Percentiles rank a stretch among this genome's conserved stretches.
These are phyloP conservation scores for Agrotis segetum DNA, from an alignment of 2,888 invertebrate species.

Conservation along the genomic window DNA sequence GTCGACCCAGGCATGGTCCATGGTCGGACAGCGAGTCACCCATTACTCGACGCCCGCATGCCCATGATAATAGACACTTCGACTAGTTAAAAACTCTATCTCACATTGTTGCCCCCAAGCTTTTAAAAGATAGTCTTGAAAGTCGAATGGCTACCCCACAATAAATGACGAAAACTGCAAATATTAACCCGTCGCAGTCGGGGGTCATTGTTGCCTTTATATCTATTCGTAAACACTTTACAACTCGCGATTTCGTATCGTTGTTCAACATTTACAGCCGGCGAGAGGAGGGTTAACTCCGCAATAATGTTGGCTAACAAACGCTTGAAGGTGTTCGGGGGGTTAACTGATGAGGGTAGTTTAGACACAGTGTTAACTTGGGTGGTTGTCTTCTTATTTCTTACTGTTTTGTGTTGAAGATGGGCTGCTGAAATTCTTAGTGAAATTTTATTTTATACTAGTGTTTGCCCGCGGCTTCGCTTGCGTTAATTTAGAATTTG, in stretches of 20 bases:
- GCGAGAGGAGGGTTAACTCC: slow-evolving; percentile 51
- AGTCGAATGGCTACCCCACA: no score
- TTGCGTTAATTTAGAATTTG: no score
- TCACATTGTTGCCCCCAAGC: background rate
- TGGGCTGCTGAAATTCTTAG: background rate
- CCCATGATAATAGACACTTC: no score
- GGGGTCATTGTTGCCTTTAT: slow-evolving; percentile 71
- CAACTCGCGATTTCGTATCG: slow-evolving; percentile 64
- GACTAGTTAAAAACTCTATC: no score
- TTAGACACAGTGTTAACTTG: slow-evolving; percentile 19
- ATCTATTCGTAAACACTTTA: slow-evolving; percentile 76
- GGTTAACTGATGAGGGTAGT: slow-evolving; percentile 42
- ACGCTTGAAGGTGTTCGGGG: slow-evolving; percentile 38
- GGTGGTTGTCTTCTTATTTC: slow-evolving; percentile 11
- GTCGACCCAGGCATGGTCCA: no score
- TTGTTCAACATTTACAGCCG: slow-evolving; percentile 63
- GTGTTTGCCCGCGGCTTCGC: no score
- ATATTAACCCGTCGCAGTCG: slow-evolving; percentile 62
- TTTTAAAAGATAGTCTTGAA: background rate
- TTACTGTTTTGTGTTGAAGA: background rate
- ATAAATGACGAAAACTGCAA: slow-evolving; percentile 68
- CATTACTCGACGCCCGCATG: no score
- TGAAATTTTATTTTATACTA: no score
- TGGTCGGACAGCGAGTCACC: no score
- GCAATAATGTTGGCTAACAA: slow-evolving; percentile 53